Base-by-base conservation (phyloP, 2,888 invertebrate species). In the Ectropis crepuscularia region DNA sequence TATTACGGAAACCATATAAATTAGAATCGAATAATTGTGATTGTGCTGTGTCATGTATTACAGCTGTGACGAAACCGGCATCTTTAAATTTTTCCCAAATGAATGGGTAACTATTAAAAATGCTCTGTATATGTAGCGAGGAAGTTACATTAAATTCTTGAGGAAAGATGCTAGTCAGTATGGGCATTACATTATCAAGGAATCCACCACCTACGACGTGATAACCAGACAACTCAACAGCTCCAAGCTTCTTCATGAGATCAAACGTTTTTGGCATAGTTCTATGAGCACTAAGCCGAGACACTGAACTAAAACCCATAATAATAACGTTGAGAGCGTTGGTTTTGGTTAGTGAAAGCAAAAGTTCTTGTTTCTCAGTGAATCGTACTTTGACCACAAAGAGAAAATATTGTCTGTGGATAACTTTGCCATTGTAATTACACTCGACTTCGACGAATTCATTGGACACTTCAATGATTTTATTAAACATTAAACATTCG, bases 231-330 rank as follows among this genome's bases (percentile, higher is more conserved):
- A 98, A 92, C 78, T 97, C 97, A 10, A 96, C 90, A 10, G 95
- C 95, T 0, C 92, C 91, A 39, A 95, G 81, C 2, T 94, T 78
- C 28, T 91, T 86, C 50, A 97, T 85, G 57, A 93, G 93, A 7
- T 87, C 74, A 12, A 93, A 85, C 0, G 96, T 96, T 68, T 92
- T 89, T 0, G 95, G 96, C 96, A 98, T 95, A 77, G 96, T 96
- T 10, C 97, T 94, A 61, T 96, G 94, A 70, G 97, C 95, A 82
- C 97, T 97, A 53, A 96, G 87, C 69, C 97, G 94, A 0, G 97
- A 98, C 12, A 98, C 94, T 8, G 96, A 96, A 81, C 97, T 97
- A 51, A 98, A 85, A 5, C 98, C 98, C 53, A 98, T 81, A 47
- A 98, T 88, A 69, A 98, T 88, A 1, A 98, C 93, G 72, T 96